Base-by-base conservation (phyloP, 2,113 vertebrate species). In the Lethenteron camtschaticum region DNA sequence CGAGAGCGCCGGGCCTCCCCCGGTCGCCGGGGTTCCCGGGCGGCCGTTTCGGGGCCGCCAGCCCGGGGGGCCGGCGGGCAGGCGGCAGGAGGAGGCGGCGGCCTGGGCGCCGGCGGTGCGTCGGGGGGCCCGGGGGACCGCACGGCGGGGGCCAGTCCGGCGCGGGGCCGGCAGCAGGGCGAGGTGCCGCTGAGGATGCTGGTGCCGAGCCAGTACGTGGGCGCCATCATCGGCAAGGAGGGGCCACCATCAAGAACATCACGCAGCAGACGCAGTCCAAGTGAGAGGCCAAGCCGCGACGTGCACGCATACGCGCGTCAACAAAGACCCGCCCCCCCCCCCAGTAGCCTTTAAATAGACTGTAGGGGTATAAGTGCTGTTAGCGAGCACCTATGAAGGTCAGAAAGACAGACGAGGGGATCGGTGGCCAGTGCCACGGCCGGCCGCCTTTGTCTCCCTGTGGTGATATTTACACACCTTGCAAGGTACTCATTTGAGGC, bases 231-330 rank as follows among this genome's bases (percentile, higher is more conserved):
- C 0, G 90, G 90, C 76, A 95, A 95, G 74, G 90, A 95, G 72
- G 90, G 0, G 88, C 90, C 78, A 95, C 90, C 77, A 95, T 95
- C 72, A 81, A 89, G 57, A 92, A 91, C 77, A 95, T 95, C 80
- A 95, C 90, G 69, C 94, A 95, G 73, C 90, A 95, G 78, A 95
- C 89, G 0, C 88, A 90, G 76, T 95, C 89, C 82, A 95, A 95
- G 90, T 95, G 77, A 84, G 87, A 81, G 6, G 56, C 9, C 0
- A 2, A 0, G 63, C 41, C 41, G 41, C 6, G 41, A 41, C 41
- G 41, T 41, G 41, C 41, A 41, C 6, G 41, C 6, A 41, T 41
- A 7, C 6, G 41, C 41, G 41, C 41, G 41, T 41, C 41, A 6
- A 41, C 41, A 41, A 41, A 41, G 41, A 41, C 41, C 41, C 41